Conservation (phyloP, 2,113 vertebrate species). For the Albula glossodonta region DNA sequence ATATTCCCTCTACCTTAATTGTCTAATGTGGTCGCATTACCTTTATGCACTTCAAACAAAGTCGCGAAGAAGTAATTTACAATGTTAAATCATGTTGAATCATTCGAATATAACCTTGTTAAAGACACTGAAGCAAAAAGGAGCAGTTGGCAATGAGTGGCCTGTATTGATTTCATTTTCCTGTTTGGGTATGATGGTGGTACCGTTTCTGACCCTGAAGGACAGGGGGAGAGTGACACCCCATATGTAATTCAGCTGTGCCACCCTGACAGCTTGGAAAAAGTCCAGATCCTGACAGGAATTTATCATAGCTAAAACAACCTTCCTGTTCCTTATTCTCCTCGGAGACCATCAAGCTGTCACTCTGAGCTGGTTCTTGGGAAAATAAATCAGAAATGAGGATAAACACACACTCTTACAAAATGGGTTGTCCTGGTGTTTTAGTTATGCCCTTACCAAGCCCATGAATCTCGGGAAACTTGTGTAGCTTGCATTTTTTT, state of each 20-base stretch:
- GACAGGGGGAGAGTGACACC: not conserved
- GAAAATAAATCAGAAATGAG: not conserved
- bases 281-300: not conserved
- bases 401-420: not conserved
- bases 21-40: not conserved
- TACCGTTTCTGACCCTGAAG: not conserved
- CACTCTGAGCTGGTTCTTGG: not conserved
- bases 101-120: not conserved
- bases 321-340: not conserved
- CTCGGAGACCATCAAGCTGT: not conserved
- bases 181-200: not conserved
- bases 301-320: slow-evolving; percentile 1
- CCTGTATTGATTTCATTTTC: not conserved
- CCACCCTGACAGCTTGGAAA: not conserved
- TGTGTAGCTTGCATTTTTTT: not conserved
- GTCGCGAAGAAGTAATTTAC: not conserved
- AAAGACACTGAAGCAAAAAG: not conserved
- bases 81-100: not conserved
- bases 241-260: not conserved
- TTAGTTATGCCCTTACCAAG: not conserved
- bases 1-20: not conserved
- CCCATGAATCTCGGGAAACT: not conserved
- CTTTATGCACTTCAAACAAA: not conserved
- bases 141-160: not conserved
- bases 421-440: not conserved